A percentile compares a stretch with the other conserved stretches of the same genome.
phyloP scores from a whole-genome alignment of 2,113 vertebrate genomes.

The Oriolus oriolus region DNA sequence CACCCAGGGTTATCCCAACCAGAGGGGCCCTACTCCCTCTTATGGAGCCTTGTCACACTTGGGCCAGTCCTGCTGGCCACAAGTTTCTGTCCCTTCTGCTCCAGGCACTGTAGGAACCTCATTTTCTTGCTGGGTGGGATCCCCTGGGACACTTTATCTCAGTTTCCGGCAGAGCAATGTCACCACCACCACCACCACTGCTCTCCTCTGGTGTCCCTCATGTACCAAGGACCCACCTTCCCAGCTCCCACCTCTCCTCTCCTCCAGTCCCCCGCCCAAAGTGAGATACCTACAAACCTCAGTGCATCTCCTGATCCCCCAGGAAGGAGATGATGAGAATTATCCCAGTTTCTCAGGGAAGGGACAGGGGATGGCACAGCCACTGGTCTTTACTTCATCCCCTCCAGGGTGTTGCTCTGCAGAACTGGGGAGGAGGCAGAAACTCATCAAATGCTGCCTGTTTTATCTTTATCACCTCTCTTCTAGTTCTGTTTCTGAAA shows the following conservation, averaged over 20 bases:
- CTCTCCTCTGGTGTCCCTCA: background rate
- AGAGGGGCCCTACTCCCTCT: background rate
- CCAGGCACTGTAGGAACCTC: background rate
- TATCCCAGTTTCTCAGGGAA: background rate
- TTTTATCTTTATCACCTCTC: background rate
- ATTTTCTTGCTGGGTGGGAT: background rate
- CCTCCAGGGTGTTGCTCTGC: background rate
- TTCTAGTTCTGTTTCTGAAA: background rate
- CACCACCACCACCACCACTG: background rate
- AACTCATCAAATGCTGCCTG: background rate
- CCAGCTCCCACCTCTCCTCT: background rate
- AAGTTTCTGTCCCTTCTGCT: background rate
- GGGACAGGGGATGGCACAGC: background rate
- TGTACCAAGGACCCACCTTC: background rate
- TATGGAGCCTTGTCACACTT: background rate
- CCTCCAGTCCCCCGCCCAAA: background rate
- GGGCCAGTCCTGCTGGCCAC: background rate
- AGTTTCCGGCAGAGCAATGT: background rate
- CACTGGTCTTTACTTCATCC: background rate
- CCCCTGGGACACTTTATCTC: background rate
- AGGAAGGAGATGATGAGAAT: background rate
- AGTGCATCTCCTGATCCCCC: background rate
- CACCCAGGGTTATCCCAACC: background rate
- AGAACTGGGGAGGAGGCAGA: background rate
- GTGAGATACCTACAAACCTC: background rate